Evolutionary conservation across 37 sponge, comb jelly and placozoan species (phyloP).

Genomic region (Agelas oroides): DNA sequence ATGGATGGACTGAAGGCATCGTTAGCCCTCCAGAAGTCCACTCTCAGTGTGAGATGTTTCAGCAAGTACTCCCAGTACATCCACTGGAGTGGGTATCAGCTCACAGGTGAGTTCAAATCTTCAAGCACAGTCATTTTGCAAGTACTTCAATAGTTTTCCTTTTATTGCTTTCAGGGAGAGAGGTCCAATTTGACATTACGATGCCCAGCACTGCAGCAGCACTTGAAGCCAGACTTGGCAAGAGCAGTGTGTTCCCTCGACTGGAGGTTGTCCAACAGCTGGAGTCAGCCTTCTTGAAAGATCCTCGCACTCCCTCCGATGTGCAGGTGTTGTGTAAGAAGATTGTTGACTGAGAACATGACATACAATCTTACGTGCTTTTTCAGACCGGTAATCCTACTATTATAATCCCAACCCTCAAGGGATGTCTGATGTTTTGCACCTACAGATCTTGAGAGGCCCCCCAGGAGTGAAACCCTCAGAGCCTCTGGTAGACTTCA

Average conservation of each 20-base stretch:
- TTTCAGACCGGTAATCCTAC: too few relatives aligned
- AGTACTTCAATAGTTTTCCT: too few relatives aligned
- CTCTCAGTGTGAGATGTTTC: conserved; percentile 71
- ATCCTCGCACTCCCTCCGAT: conserved; percentile 21
- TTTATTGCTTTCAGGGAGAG: conserved; percentile 7
- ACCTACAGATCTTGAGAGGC: too few relatives aligned
- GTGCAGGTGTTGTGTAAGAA: conserved; percentile 34
- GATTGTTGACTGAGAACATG: too few relatives aligned
- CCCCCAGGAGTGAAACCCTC: conserved; percentile 27
- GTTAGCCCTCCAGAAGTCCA: conserved; percentile 77
- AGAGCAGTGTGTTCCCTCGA: conserved; percentile 48
- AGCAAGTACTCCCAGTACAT: conserved; percentile 52
- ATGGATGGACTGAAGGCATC: conserved; percentile 53
- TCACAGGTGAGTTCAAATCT: conserved; percentile 46
- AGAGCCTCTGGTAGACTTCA: conserved; percentile 55
- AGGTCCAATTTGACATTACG: conserved; percentile 20
- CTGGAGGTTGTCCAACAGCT: conserved; percentile 53
- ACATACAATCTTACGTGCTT: too few relatives aligned
- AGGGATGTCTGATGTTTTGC: too few relatives aligned
- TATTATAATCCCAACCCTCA: too few relatives aligned
- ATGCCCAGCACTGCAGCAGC: not conserved
- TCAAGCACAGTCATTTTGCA: too few relatives aligned
- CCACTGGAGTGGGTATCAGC: conserved; percentile 83
- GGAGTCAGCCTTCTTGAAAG: conserved; percentile 45
- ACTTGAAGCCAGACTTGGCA: conserved; percentile 13